Conservation (phyloP, 2,113 vertebrate species). For the Oenanthe oenanthe region DNA sequence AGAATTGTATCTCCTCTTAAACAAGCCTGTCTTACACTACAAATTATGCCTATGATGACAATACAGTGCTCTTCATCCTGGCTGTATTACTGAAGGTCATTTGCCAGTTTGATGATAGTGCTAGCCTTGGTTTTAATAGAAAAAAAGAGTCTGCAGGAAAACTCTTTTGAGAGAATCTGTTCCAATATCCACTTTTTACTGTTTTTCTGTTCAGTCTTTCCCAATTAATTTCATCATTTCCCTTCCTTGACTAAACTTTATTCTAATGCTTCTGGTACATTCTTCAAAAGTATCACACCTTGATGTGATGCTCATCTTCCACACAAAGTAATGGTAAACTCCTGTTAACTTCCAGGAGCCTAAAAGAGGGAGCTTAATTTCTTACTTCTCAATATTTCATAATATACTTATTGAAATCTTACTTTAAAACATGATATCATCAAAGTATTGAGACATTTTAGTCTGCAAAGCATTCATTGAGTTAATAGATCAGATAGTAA, state of each 20-base stretch:
- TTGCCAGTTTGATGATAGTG: neutral
- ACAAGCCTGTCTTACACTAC: neutral
- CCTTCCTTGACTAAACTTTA: neutral
- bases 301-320: neutral
- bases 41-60: neutral
- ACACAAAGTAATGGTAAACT: neutral
- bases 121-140: neutral
- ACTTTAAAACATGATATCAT: neutral
- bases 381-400: neutral
- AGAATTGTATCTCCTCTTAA: neutral
- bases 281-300: neutral
- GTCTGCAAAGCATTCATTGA: neutral
- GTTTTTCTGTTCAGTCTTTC: neutral
- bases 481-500: neutral
- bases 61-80: neutral
- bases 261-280: neutral
- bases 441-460: neutral
- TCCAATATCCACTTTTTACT: neutral
- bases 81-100: neutral
- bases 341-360: neutral
- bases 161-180: neutral
- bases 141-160: neutral
- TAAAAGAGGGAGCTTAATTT: neutral
- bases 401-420: neutral
- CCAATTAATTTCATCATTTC: neutral